These are phyloP conservation scores for Pangasius sanitwongsei DNA, from an alignment of 2,797 vertebrate species.

Conservation along the genomic window DNA sequence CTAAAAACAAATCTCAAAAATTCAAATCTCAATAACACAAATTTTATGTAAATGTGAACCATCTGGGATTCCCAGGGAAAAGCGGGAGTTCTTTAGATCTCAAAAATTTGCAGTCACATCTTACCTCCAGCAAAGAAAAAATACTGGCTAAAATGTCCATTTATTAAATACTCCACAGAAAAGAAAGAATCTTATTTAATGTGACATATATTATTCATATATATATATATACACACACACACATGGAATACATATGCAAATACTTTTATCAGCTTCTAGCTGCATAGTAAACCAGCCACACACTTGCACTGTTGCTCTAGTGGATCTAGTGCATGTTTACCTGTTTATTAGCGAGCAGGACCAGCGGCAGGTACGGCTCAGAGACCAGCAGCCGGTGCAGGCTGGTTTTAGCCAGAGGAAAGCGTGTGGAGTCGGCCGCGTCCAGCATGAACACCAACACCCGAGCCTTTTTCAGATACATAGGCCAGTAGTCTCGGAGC, in stretches of 20 bases:
- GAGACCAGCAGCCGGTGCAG: slow-evolving; percentile 81
- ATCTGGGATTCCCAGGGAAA: neutral
- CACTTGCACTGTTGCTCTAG: no score
- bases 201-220: neutral
- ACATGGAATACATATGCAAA: neutral
- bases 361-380: slow-evolving; percentile 81
- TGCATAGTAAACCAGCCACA: neutral
- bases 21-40: neutral
- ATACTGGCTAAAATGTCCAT: neutral
- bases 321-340: slow-evolving; percentile 69
- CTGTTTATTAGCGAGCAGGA: slow-evolving; percentile 96
- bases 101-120: neutral
- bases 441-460: slow-evolving; percentile 92
- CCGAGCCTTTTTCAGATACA: slow-evolving; percentile 81
- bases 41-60: neutral
- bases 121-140: neutral
- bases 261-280: neutral
- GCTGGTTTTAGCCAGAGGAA: slow-evolving; percentile 83
- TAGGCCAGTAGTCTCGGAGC: slow-evolving; percentile 84
- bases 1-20: neutral
- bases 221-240: neutral
- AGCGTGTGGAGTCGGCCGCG: slow-evolving; percentile 77
- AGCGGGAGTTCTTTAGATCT: neutral
- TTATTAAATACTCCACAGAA: no score
- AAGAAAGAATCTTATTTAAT: neutral